A percentile compares a stretch with the other conserved stretches of the same genome.
Conservation (phyloP, 2,113 vertebrate genomes). For the Silurus glanis region DNA sequence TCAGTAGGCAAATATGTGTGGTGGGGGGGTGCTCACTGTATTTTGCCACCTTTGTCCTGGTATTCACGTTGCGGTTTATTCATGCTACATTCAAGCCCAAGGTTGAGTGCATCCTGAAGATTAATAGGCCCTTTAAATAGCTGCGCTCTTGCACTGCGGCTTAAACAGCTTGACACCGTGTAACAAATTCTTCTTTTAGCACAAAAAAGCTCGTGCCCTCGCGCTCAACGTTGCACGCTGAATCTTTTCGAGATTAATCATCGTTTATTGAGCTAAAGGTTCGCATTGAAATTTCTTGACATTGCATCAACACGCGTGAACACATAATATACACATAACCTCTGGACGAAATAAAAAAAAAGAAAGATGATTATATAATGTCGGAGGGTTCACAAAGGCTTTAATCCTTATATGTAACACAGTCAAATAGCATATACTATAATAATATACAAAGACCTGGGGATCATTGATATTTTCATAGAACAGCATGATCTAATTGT, state of each 20-base stretch:
- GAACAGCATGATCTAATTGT: background rate
- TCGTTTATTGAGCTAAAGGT: background rate
- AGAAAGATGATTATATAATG: background rate
- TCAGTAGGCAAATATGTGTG: background rate
- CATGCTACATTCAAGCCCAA: conserved; percentile 47
- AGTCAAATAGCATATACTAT: background rate
- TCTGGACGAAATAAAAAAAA: background rate
- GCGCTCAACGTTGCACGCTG: conserved; percentile 12
- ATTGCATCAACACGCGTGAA: background rate
- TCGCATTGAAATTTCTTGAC: background rate
- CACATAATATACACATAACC: background rate
- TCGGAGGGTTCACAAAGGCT: background rate
- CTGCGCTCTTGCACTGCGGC: conserved; percentile 37
- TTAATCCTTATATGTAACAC: background rate
- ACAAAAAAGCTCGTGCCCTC: conserved; percentile 16
- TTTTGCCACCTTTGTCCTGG: conserved; percentile 45
- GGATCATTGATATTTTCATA: background rate
- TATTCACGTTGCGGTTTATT: conserved; percentile 48
- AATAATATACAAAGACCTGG: background rate
- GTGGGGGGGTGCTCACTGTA: background rate
- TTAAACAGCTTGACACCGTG: conserved; percentile 42
- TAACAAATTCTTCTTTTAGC: conserved; percentile 46
- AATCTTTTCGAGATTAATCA: conserved; percentile 39
- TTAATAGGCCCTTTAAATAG: conserved; percentile 54
- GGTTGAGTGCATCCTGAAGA: conserved; percentile 48